Base-by-base conservation (phyloP, 2,797 vertebrate species). In the Pelochelys cantorii region DNA sequence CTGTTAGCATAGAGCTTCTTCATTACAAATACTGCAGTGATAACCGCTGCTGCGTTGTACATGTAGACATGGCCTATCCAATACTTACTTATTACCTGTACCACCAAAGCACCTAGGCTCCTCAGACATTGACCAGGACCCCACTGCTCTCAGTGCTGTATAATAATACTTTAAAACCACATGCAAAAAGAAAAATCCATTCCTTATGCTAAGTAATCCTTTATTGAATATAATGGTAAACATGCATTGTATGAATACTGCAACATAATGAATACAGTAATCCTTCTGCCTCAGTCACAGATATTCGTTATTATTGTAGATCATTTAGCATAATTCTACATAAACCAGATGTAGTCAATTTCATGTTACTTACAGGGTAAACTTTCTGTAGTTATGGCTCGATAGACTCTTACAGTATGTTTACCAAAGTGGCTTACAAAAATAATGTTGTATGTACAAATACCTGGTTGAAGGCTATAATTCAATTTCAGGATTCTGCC, bases 91-190 rank as follows among this genome's bases (percentile, higher is more conserved):
- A 75, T 13, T 75, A 48, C 7, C 65, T 48, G 7, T 22, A 81
- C 65, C 23, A 83, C 1, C 2, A 60, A 71, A 88, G 71, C 34
- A 12, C 5, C 86, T 60, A 88, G 60, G 7, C 88, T 17, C 0
- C 27, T 83, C 60, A 75, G 1, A 52, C 75, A 77, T 5, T 68
- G 34, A 79, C 5, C 71, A 90, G 18, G 0, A 0, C 0, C 0
- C 60, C 37, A n/a, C 3, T 20, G 20, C 4, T 54, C n/a, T 71
- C 22, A 5, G 9, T 60, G 37, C n/a, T 86, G 12, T 29, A 93
- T 4, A n/a, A 77, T 25, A 42, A 77, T 1, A 10, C 9, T 4
- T 12, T 81, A 81, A 52, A 56, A 86, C 31, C 6, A 54, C 4
- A 37, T 60, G 75, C 83, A 84, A 71, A 62, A 79, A 88, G 86